These are phyloP conservation scores for Leuciscus idus DNA, from an alignment of 2,113 vertebrate species.

Conservation along the genomic window DNA sequence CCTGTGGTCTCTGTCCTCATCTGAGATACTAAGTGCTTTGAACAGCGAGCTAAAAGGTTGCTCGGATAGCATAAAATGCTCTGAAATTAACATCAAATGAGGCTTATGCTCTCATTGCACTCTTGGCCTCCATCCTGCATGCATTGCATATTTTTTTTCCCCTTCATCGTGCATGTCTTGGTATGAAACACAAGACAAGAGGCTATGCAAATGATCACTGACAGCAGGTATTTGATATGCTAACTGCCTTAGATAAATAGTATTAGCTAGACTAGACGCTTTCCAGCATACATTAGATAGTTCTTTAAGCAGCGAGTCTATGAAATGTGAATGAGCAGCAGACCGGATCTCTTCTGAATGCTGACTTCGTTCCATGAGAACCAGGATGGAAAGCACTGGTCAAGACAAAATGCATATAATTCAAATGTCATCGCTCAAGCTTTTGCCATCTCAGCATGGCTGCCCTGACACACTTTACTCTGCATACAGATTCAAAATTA, in stretches of 20 bases:
- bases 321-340: not conserved
- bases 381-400: not conserved
- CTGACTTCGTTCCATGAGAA: not conserved
- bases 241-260: conserved; percentile 68
- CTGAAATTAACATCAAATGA: conserved; percentile 50
- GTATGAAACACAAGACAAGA: conserved; percentile 63
- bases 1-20: conserved; percentile 42
- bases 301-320: not conserved
- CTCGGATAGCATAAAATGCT: conserved; percentile 40
- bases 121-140: conserved; percentile 37
- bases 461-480: conserved; percentile 36
- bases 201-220: conserved; percentile 67
- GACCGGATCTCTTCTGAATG: not conserved
- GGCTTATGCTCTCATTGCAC: conserved; percentile 45
- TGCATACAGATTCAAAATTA: conserved; percentile 67
- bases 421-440: conserved; percentile 35
- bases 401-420: conserved; percentile 25
- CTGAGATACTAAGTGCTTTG: conserved; percentile 43
- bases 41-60: conserved; percentile 47
- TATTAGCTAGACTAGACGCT: conserved; percentile 66
- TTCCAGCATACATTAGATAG: conserved; percentile 55
- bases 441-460: conserved; percentile 25
- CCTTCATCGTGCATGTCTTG: conserved; percentile 32
- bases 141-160: conserved; percentile 42
- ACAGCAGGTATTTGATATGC: conserved; percentile 71